Percentiles rank a stretch among this genome's conserved stretches.
Evolutionary conservation across 2,888 invertebrate genomes (phyloP).

Genomic region (Phorcus lineatus): DNA sequence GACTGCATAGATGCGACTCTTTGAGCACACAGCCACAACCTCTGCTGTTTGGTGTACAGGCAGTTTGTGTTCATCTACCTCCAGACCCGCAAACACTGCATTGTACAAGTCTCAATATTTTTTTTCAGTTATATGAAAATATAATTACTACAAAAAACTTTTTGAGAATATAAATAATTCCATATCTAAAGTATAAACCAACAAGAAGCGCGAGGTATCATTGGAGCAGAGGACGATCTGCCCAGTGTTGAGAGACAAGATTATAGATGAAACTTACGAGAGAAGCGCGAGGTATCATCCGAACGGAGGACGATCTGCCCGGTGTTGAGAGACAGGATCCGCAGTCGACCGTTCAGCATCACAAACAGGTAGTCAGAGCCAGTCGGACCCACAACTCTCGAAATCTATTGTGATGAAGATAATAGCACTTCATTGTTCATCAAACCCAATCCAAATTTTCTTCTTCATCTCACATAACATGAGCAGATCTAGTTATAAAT

Average conservation of each 20-base stretch:
- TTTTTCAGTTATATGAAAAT: no score
- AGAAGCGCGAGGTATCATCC: constrained; percentile 30
- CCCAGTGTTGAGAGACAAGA: no score
- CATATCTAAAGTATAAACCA: no score
- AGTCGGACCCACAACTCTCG: constrained; percentile 58
- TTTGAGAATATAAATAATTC: no score
- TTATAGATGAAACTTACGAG: constrained; percentile 22
- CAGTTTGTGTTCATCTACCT: constrained; percentile 45
- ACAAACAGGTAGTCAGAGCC: constrained; percentile 66
- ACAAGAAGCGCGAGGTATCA: no score
- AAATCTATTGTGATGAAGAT: constrained; percentile 45
- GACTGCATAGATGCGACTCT: constrained; percentile 52
- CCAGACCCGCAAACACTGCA: constrained; percentile 51
- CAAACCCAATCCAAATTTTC: no score
- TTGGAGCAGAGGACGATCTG: no score
- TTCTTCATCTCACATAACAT: no score
- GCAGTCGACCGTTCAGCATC: constrained; percentile 51
- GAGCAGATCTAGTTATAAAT: no score
- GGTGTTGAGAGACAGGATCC: constrained; percentile 60
- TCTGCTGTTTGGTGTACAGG: constrained; percentile 44
- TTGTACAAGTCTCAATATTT: no score
- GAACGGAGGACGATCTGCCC: constrained; percentile 56
- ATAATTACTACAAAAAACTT: no score
- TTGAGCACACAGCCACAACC: constrained; percentile 50
- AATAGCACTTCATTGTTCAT: no score